Conservation (phyloP, 2,888 invertebrate genomes). For the Aphidoletes aphidimyza region DNA sequence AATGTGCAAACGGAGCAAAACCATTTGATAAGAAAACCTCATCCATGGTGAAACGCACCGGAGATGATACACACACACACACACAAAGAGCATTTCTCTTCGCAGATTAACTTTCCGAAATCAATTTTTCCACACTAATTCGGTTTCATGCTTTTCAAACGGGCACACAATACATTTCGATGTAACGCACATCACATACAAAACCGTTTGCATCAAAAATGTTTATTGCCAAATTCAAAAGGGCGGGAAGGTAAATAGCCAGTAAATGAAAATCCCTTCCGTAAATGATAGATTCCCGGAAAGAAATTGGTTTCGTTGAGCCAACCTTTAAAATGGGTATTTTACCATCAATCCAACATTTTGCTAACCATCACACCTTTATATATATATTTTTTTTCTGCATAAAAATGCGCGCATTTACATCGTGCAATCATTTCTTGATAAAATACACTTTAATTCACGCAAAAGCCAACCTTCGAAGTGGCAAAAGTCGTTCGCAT, state of each 20-base stretch:
- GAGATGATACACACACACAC: too few species aligned
- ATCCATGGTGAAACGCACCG: neutral
- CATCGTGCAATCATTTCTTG: neutral
- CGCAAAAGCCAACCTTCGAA: neutral
- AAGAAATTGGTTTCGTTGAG: neutral
- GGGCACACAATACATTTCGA: too few species aligned
- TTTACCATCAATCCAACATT: neutral
- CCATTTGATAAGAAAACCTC: too few species aligned
- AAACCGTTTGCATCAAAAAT: too few species aligned
- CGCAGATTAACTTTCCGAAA: neutral
- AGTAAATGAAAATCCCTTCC: conserved; percentile 30
- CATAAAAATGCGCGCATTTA: neutral
- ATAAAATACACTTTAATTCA: neutral
- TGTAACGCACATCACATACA: neutral
- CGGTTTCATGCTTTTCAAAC: neutral
- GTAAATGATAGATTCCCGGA: neutral
- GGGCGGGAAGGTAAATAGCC: neutral
- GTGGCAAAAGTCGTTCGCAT: neutral
- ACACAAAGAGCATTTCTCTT: neutral
- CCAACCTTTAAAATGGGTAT: neutral
- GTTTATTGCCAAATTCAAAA: neutral
- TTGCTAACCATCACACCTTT: neutral
- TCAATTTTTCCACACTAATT: conserved; percentile 47
- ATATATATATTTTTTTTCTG: neutral
- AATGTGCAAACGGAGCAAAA: too few species aligned